Evolutionary conservation across 2,888 invertebrate species (phyloP).

Genomic region (Erannis defoliaria): DNA sequence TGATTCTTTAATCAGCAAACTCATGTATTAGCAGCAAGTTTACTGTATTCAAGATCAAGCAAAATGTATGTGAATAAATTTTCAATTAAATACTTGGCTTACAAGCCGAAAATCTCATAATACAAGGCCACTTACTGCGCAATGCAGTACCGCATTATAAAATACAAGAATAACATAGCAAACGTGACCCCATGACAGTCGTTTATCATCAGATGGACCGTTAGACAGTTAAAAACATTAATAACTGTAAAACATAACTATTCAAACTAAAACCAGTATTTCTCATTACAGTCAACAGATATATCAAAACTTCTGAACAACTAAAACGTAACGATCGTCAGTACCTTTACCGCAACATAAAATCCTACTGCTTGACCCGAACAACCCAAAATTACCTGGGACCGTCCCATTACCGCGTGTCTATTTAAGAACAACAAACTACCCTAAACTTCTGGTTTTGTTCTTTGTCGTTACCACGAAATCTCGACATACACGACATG

Average conservation of each 20-base stretch:
- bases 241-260: neutral
- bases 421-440: constrained; percentile 49
- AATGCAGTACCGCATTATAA: too few relatives aligned
- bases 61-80: too few relatives aligned
- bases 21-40: too few relatives aligned
- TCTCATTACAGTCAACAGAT: constrained; percentile 3
- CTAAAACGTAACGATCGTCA: constrained; percentile 29
- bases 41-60: too few relatives aligned
- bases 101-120: too few relatives aligned
- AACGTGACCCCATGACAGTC: too few relatives aligned
- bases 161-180: too few relatives aligned
- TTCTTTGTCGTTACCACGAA: constrained; percentile 25
- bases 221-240: neutral
- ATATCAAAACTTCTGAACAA: constrained; percentile 19
- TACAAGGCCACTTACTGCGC: too few relatives aligned
- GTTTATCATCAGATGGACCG: too few relatives aligned
- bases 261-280: neutral
- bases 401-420: constrained; percentile 36
- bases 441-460: constrained; percentile 32
- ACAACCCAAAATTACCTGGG: constrained; percentile 38
- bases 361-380: constrained; percentile 35
- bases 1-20: too few relatives aligned
- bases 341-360: constrained; percentile 30
- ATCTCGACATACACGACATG: neutral
- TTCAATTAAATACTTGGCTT: too few relatives aligned